phyloP scores from a whole-genome alignment of 2,113 vertebrate species.

The Ameiurus melas region DNA sequence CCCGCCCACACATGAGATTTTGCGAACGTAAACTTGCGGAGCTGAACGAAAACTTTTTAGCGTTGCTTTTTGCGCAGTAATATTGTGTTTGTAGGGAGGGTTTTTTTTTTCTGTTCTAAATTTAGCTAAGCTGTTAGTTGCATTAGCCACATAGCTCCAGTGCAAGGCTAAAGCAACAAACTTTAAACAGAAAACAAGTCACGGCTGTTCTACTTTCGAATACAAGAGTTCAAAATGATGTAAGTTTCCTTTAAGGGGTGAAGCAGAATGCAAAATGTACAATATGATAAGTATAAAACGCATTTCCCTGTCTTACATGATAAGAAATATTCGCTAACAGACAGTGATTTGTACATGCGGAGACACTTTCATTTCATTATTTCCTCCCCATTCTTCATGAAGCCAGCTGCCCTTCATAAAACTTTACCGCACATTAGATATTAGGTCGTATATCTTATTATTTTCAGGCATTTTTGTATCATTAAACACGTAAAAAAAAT shows the following conservation, averaged over 20 bases:
- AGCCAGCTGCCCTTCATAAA: neutral
- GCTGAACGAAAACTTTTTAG: neutral
- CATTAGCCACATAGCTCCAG: neutral
- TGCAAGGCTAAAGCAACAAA: neutral
- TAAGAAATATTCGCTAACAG: neutral
- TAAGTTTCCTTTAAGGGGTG: neutral
- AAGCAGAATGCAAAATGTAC: neutral
- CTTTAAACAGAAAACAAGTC: neutral
- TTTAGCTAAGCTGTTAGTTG: neutral
- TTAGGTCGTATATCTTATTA: neutral
- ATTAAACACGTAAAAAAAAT: neutral
- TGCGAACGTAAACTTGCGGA: too few relatives aligned
- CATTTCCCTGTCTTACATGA: neutral
- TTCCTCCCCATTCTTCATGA: neutral
- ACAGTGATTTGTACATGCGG: neutral
- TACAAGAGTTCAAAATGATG: neutral
- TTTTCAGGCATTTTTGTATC: neutral
- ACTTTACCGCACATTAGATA: neutral
- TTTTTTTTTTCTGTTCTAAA: neutral
- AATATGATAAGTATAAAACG: neutral
- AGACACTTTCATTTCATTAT: neutral
- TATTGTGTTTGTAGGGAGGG: neutral
- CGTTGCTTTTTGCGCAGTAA: neutral
- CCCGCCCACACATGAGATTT: too few relatives aligned
- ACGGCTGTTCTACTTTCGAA: neutral